Conservation (phyloP, 2,797 vertebrate genomes). For the Intellagama lesueurii region DNA sequence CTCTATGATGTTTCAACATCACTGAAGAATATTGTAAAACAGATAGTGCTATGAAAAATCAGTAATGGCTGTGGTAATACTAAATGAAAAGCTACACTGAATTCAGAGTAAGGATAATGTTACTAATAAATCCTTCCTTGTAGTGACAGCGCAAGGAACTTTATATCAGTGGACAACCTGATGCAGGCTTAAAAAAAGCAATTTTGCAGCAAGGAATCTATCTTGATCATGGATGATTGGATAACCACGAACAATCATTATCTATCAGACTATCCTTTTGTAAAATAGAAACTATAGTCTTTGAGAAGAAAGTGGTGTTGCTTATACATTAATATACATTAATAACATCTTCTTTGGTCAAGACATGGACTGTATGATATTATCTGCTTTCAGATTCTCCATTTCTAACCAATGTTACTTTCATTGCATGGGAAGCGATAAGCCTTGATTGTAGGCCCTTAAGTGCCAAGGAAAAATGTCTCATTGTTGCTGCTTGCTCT, state of each 20-base stretch:
- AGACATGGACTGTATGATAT: background rate
- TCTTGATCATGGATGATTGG: background rate
- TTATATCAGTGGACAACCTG: background rate
- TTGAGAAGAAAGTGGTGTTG: background rate
- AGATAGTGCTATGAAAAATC: background rate
- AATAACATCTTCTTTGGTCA: background rate
- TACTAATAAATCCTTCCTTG: too few relatives aligned
- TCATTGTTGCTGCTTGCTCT: constrained; percentile 12
- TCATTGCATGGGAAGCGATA: background rate
- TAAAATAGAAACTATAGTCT: constrained; percentile 10
- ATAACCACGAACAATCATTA: constrained; percentile 1
- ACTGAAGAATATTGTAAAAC: background rate
- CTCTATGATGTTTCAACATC: background rate
- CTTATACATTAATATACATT: constrained; percentile 1
- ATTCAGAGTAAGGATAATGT: too few relatives aligned
- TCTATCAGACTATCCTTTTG: background rate
- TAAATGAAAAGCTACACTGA: background rate
- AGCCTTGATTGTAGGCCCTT: background rate
- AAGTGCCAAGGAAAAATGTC: background rate
- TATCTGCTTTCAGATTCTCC: constrained; percentile 2
- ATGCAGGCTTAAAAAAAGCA: background rate
- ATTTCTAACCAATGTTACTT: background rate
- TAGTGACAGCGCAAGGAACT: too few relatives aligned
- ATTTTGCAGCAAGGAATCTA: background rate
- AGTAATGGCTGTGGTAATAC: background rate